Percentiles rank a stretch among this genome's conserved stretches.
phyloP scores from a whole-genome alignment of 2,113 vertebrate species.

The Hippoglossus stenolepis region DNA sequence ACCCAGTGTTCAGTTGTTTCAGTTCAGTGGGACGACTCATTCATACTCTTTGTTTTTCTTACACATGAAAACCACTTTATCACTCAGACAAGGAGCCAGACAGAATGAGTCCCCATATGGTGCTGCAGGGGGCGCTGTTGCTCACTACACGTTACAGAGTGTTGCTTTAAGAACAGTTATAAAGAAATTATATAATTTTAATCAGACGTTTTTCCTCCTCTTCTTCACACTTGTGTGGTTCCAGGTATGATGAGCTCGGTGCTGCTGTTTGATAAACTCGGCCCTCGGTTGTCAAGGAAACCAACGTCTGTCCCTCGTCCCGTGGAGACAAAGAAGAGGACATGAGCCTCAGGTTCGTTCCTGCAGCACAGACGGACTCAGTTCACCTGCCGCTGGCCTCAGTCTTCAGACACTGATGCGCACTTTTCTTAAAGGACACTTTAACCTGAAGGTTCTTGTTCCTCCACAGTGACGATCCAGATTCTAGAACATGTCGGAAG shows the following conservation, averaged over 20 bases:
- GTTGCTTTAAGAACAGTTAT: too few species aligned
- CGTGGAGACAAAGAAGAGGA: conserved; percentile 62
- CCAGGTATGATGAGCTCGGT: conserved; percentile 77
- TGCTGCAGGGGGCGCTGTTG: too few species aligned
- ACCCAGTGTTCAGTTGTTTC: too few species aligned
- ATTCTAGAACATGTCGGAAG: not conserved
- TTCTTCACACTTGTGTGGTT: not conserved
- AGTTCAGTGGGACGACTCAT: too few species aligned
- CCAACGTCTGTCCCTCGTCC: not conserved
- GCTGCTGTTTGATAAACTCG: conserved; percentile 75
- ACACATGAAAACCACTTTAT: too few species aligned
- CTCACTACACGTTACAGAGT: too few species aligned
- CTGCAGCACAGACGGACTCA: not conserved
- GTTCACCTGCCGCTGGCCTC: not conserved
- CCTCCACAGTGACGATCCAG: not conserved
- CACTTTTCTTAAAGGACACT: conserved; percentile 8
- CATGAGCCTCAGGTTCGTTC: conserved; percentile 12
- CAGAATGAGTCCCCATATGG: too few species aligned
- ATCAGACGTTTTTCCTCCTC: not conserved
- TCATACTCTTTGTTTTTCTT: too few species aligned
- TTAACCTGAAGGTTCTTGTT: not conserved
- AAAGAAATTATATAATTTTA: too few species aligned
- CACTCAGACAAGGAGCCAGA: too few species aligned
- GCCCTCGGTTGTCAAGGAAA: conserved; percentile 40
- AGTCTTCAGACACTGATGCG: not conserved